Conservation (phyloP, 2,113 vertebrate genomes). For the Pteronura brasiliensis region DNA sequence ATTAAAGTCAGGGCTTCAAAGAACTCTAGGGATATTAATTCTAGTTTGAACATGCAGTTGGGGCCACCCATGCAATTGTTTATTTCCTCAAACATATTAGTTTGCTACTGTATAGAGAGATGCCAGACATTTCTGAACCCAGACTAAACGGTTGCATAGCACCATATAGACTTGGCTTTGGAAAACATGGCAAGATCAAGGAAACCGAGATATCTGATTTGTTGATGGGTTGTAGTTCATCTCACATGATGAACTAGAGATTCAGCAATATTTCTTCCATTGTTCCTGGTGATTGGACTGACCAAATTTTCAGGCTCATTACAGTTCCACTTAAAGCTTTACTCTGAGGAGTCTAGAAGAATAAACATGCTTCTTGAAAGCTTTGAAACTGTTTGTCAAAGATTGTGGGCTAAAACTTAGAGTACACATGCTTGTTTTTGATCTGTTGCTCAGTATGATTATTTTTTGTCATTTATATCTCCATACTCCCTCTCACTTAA, state of each 20-base stretch:
- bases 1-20: constrained; percentile 52
- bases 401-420: not conserved
- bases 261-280: not conserved
- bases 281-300: not conserved
- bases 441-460: not conserved
- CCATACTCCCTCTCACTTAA: not conserved
- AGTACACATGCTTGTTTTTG: not conserved
- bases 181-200: not conserved
- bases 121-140: not conserved
- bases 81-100: not conserved
- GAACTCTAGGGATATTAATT: constrained; percentile 39
- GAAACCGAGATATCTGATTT: not conserved
- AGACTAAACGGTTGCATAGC: not conserved
- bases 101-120: constrained; percentile 38
- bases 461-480: not conserved
- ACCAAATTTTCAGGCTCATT: not conserved
- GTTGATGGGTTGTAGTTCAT: not conserved
- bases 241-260: not conserved
- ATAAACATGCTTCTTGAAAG: not conserved
- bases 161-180: not conserved
- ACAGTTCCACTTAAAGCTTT: not conserved
- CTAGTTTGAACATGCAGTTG: constrained; percentile 29
- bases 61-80: constrained; percentile 46
- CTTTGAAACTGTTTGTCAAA: not conserved
- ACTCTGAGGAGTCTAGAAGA: not conserved